Conservation (phyloP, 1,140 invertebrate genomes). For the Scylla paramamosain region DNA sequence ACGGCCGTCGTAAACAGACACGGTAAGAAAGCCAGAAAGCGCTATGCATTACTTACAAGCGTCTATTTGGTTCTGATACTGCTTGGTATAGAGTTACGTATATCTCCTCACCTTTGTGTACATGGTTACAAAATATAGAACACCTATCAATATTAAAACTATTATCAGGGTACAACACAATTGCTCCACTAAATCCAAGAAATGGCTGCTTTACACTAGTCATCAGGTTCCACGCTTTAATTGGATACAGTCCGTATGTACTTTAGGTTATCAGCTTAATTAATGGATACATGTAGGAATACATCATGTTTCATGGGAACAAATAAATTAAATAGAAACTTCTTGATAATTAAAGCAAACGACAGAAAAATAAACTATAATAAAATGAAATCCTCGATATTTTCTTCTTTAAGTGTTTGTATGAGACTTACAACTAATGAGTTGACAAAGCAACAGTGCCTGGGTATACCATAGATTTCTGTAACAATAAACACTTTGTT, state of each 20-base stretch:
- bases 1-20: conserved; percentile 64
- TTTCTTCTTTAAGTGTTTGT: conserved; percentile 61
- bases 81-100: conserved; percentile 74
- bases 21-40: conserved; percentile 72
- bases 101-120: conserved; percentile 75
- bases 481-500: conserved; percentile 70
- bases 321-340: conserved; percentile 75
- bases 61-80: conserved; percentile 75
- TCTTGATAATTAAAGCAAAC: conserved; percentile 61
- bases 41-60: conserved; percentile 75
- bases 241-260: conserved; percentile 74
- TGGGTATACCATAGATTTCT: conserved; percentile 74
- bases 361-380: conserved; percentile 48
- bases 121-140: conserved; percentile 76
- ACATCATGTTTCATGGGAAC: conserved; percentile 74
- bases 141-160: conserved; percentile 76
- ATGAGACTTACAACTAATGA: conserved; percentile 73
- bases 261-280: conserved; percentile 70
- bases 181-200: conserved; percentile 74
- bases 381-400: conserved; percentile 52
- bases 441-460: conserved; percentile 69
- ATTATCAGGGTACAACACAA: conserved; percentile 74
- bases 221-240: conserved; percentile 68
- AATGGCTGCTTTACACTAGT: conserved; percentile 61
- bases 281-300: conserved; percentile 75